Percentiles rank a stretch among this genome's conserved stretches.
phyloP scores from a whole-genome alignment of 2,113 vertebrate species.

The Mustela lutreola region DNA sequence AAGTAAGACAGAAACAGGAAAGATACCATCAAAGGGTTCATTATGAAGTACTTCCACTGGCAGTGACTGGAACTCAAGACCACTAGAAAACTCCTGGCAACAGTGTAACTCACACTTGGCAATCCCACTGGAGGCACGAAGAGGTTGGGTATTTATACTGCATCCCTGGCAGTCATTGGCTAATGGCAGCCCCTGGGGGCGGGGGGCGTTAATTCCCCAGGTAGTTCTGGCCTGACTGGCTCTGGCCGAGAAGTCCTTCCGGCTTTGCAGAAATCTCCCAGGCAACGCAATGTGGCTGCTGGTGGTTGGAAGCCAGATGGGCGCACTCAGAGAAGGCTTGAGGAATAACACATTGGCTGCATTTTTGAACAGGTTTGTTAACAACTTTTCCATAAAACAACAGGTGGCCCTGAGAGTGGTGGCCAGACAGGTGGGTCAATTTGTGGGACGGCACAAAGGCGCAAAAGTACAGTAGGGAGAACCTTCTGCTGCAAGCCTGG shows the following conservation, averaged over 20 bases:
- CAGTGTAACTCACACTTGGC: neutral
- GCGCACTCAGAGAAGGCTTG: neutral
- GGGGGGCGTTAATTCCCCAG: fast-evolving
- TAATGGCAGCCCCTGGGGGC: neutral
- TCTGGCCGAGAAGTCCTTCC: neutral
- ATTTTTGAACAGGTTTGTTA: neutral
- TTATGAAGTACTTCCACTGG: neutral
- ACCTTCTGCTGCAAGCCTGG: neutral
- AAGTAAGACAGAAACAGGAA: neutral
- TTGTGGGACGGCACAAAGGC: neutral
- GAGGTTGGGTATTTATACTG: neutral
- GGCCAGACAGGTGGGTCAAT: neutral
- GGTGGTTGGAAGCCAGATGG: neutral
- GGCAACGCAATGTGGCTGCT: neutral
- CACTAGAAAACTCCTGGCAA: neutral
- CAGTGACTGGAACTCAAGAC: neutral
- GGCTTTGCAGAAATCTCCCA: neutral
- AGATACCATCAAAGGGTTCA: neutral
- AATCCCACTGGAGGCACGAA: fast-evolving
- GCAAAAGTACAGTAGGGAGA: neutral
- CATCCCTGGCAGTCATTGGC: neutral
- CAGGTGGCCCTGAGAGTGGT: neutral
- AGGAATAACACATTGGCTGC: neutral
- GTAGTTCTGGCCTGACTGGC: neutral
- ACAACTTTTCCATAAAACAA: neutral